These are phyloP conservation scores for Eulemur coronatus DNA, from an alignment of 2,797 vertebrate genomes.

Conservation along the genomic window DNA sequence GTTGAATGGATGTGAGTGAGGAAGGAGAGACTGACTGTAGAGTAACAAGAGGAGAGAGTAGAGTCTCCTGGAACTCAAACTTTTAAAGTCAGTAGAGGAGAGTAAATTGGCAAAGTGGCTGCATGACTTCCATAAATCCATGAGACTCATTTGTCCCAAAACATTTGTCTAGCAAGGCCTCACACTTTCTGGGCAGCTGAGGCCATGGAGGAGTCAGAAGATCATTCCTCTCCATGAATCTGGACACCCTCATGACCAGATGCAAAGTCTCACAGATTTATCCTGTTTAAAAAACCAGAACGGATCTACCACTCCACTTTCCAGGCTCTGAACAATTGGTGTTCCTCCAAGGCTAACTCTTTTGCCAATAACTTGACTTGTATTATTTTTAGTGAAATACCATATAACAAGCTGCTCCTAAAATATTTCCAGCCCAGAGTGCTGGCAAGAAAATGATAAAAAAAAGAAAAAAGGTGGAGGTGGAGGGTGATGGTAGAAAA, in stretches of 20 bases:
- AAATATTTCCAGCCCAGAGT: slow-evolving; percentile 63
- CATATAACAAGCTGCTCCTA: slow-evolving; percentile 69
- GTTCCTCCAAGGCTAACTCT: slow-evolving; percentile 50
- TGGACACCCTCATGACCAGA: not conserved
- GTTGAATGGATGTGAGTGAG: too few species aligned
- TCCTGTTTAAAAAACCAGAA: not conserved
- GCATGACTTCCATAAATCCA: not conserved
- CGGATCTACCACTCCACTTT: not conserved
- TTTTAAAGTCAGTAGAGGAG: not conserved
- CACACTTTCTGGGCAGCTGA: not conserved
- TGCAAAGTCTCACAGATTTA: not conserved
- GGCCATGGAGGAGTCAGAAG: accelerated
- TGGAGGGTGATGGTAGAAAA: not conserved
- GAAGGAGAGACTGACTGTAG: not conserved
- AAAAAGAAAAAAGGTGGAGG: slow-evolving; percentile 35
- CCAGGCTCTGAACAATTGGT: slow-evolving; percentile 40
- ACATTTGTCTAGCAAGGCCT: not conserved
- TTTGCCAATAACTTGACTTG: slow-evolving; percentile 65
- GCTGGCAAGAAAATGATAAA: slow-evolving; percentile 44
- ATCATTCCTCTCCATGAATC: not conserved
- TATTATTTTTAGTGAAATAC: slow-evolving; percentile 75
- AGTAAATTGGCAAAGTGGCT: not conserved
- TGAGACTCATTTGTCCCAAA: not conserved
- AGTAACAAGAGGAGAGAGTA: not conserved
- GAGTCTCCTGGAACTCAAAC: not conserved